Evolutionary conservation across 1,140 invertebrate species (phyloP).

Genomic region (Probaryconus sp.): DNA sequence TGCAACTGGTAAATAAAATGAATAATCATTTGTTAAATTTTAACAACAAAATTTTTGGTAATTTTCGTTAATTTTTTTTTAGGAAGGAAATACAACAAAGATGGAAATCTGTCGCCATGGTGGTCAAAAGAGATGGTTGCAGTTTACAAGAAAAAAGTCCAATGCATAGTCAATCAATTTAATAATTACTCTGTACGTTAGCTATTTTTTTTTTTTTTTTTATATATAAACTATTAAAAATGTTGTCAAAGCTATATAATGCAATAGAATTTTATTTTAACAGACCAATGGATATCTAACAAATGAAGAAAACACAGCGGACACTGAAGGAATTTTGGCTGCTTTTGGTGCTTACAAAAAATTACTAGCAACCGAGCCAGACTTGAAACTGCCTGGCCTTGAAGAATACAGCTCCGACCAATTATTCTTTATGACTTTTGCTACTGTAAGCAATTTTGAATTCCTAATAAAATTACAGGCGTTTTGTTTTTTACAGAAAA

Average conservation of each 20-base stretch:
- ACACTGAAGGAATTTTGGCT: slow-evolving; percentile 8
- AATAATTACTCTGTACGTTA: slow-evolving; percentile 47
- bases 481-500: background rate
- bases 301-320: slow-evolving; percentile 19
- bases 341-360: slow-evolving; percentile 33
- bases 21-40: slow-evolving; percentile 1
- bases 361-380: slow-evolving; percentile 1
- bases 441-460: slow-evolving; percentile 20
- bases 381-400: slow-evolving; percentile 30
- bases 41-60: background rate
- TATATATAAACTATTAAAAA: background rate
- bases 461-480: no score
- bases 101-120: slow-evolving; percentile 30
- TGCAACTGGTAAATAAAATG: slow-evolving; percentile 19
- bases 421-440: slow-evolving; percentile 41
- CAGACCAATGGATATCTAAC: slow-evolving; percentile 20
- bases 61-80: slow-evolving; percentile 9
- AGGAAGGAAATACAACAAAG: slow-evolving; percentile 42
- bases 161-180: slow-evolving; percentile 42
- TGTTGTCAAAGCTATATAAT: background rate
- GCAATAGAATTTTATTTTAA: background rate
- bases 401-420: slow-evolving; percentile 22
- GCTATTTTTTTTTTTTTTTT: background rate
- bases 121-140: slow-evolving; percentile 30
- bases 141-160: slow-evolving; percentile 22